Percentiles rank a stretch among this genome's conserved stretches.
phyloP scores from a whole-genome alignment of 2,888 invertebrate species.

The Papilio protenor region DNA sequence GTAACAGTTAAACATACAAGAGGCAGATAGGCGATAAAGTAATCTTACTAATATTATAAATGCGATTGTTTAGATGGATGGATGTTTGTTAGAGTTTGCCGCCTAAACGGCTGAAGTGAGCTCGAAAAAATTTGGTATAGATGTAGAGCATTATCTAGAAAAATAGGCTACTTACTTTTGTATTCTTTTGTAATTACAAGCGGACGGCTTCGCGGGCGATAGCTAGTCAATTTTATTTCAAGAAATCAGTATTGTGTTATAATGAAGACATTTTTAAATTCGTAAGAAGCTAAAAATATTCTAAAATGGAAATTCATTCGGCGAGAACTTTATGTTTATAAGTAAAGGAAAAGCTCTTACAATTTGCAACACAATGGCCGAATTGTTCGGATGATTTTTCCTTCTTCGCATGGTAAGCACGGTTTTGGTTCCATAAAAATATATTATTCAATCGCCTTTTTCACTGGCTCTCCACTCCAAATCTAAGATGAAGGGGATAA shows the following conservation, averaged over 20 bases:
- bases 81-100: no score
- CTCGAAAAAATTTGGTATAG: no score
- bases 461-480: constrained; percentile 70
- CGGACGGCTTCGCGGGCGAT: no score
- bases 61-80: no score
- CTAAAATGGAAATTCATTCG: constrained; percentile 23
- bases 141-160: no score
- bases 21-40: neutral
- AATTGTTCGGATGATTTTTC: constrained; percentile 81
- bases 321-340: constrained; percentile 75
- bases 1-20: neutral
- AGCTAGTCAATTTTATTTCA: neutral
- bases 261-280: neutral
- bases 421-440: constrained; percentile 78
- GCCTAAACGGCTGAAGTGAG: no score
- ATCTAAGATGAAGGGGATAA: constrained; percentile 73
- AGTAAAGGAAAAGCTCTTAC: constrained; percentile 74
- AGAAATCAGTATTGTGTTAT: neutral
- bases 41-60: no score
- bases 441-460: constrained; percentile 82
- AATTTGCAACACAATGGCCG: constrained; percentile 82
- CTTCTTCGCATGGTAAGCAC: constrained; percentile 78
- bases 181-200: no score
- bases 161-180: no score
- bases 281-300: neutral